Base-by-base conservation (phyloP, 2,888 invertebrate genomes). In the Stegana nigrithorax region DNA sequence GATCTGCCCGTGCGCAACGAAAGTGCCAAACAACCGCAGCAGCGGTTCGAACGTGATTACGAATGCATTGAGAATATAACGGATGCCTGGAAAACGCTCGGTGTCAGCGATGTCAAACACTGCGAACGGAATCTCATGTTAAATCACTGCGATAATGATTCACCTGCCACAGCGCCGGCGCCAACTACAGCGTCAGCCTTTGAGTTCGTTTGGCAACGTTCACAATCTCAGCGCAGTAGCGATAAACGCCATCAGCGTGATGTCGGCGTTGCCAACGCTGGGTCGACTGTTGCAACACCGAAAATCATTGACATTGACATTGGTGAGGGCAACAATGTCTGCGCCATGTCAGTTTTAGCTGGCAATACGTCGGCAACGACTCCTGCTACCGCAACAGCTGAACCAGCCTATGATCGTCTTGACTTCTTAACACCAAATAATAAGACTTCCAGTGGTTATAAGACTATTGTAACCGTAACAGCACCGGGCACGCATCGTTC, bases 51-150 rank as follows among this genome's bases (percentile, higher is more conserved):
- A 65, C 75, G 84, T 10, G 84, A 86, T 76, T 94, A 94, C 83
- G 94, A 94, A 78, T 88, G 90, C 78, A 90, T 94, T 25, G 93
- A 93, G 86, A 89, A 91, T 5, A 88, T 93, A 65, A 91, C 88
- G 73, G 91, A 94, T 73, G 94, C 94, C 7, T 94, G 94, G 94
- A 91, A 90, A 80, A 93, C 93, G 1, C 87, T 93, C 65, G 94
- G 94, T 1, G 88, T 93, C 19, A 90, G 91, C 78, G 90, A 91
- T 57, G 89, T 93, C 8, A 89, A 90, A 66, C 93, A 93, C 76
- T 90, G 89, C 0, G 93, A 93, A 81, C 87, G 77, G 17, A 73
- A 5, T 73, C 12, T 72, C 74, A 25, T 26, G 36, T n/a, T n/a
- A n/a, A n/a, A n/a, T n/a, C n/a, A n/a, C n/a, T n/a, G n/a, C 19